Conservation (phyloP, 2,797 vertebrate species). For the Erpetoichthys calabaricus region DNA sequence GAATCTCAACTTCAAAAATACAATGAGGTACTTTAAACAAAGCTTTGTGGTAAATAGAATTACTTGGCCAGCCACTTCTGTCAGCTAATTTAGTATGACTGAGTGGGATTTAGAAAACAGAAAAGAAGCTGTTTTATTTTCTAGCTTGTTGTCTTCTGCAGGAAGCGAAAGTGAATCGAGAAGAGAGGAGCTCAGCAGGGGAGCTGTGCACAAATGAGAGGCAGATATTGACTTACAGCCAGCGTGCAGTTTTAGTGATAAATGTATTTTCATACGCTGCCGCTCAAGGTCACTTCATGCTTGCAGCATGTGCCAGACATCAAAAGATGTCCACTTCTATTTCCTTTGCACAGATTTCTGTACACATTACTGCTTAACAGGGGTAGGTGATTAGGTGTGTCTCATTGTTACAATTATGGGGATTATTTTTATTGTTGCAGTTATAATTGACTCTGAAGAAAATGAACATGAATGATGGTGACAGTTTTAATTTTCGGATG, state of each 20-base stretch:
- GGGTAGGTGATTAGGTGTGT: too few species aligned
- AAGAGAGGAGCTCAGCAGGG: slow-evolving; percentile 45
- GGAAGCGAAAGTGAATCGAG: slow-evolving; percentile 50
- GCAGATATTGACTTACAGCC: slow-evolving; percentile 39
- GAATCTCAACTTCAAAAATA: too few species aligned
- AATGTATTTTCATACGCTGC: slow-evolving; percentile 39
- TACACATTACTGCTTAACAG: not conserved
- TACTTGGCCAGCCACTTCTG: slow-evolving; percentile 42
- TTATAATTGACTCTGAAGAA: too few species aligned
- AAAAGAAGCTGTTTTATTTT: slow-evolving; percentile 43
- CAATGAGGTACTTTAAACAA: not conserved
- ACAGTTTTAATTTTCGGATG: too few species aligned
- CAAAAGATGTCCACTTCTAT: slow-evolving; percentile 16
- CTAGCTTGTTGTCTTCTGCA: slow-evolving; percentile 43
- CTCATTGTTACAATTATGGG: too few species aligned
- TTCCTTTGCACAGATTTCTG: slow-evolving; percentile 5
- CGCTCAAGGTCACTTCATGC: slow-evolving; percentile 36
- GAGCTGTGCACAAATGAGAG: slow-evolving; percentile 38
- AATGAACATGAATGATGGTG: too few species aligned
- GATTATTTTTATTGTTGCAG: too few species aligned
- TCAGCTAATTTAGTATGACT: slow-evolving; percentile 38
- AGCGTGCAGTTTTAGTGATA: slow-evolving; percentile 33
- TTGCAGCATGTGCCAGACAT: slow-evolving; percentile 20
- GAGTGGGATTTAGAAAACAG: slow-evolving; percentile 33
- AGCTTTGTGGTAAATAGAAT: slow-evolving; percentile 16